Evolutionary conservation across 1,140 invertebrate species (phyloP), one percentile per base, ranked within the genome.

Genomic region (Lordiphosa mommai): DNA sequence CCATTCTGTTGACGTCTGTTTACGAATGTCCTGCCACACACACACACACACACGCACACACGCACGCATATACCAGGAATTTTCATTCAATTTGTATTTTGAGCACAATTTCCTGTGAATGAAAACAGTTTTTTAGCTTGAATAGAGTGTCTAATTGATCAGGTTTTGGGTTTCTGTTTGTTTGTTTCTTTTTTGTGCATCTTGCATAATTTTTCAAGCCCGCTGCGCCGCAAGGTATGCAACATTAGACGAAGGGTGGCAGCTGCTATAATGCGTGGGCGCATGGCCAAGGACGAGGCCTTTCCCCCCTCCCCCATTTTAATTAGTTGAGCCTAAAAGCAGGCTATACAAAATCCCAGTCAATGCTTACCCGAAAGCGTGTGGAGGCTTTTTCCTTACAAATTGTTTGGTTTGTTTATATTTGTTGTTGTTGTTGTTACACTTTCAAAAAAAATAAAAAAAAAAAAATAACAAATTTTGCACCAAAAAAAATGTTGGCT

Each of bases 251-350:
- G 7, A 27, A 43, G 13, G 23, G n/a, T 30, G 41, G 10, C n/a
- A 44, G 41, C 17, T 29, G 17, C 17, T 29, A 23, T 37, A 33
- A 14, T 63, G 61, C 61, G 66, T 70, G 53, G 65, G 61, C 56
- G 50, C 59, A 67, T 51, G 52, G 58, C 41, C 59, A 63, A 63
- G 47, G 59, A 52, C 51, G 40, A 43, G 40, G 20, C n/a, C 16
- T n/a, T 20, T 23, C 27, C 10, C 12, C 6, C 34, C 34, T 1
- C 12, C 34, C 2, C 34, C 20, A 46, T 60, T 61, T 61, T 60
- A 65, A 66, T 61, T 70, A 66, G 56, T 71, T 61, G 41, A 20
- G 33, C 67, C 64, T 57, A 61, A 61, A 67, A 52, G 63, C 52
- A 59, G 37, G 58, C 64, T 44, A 37, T 53, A 49, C 43, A 49